phyloP scores from a whole-genome alignment of 2,113 vertebrate genomes.

The Arenaria interpres region DNA sequence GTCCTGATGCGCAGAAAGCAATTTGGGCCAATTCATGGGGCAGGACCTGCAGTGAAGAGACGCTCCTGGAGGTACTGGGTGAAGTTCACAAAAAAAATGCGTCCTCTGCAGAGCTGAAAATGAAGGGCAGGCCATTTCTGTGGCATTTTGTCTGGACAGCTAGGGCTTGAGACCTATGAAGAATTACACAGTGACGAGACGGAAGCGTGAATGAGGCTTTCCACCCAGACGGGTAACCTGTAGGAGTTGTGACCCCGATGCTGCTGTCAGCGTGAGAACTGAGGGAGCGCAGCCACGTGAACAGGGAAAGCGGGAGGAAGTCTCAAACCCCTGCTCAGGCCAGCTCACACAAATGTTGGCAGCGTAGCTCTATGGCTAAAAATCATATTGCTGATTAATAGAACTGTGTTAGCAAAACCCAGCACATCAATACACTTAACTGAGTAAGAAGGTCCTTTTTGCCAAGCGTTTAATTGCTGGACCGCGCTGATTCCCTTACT shows the following conservation, averaged over 20 bases:
- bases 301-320: neutral
- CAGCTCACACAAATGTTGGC: neutral
- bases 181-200: accelerated
- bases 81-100: neutral
- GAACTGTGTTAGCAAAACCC: neutral
- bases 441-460: neutral
- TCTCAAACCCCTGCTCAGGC: neutral
- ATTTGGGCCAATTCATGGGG: neutral
- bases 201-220: neutral
- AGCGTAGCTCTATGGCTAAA: neutral
- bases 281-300: neutral
- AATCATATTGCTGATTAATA: neutral
- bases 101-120: neutral
- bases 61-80: neutral
- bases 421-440: accelerated
- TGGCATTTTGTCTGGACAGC: neutral
- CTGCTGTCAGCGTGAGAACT: neutral
- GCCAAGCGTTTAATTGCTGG: neutral
- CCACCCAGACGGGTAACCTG: accelerated
- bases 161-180: neutral
- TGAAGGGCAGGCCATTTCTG: neutral
- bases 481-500: neutral
- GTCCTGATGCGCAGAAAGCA: neutral
- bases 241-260: accelerated
- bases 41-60: neutral